Conservation (phyloP, 2,113 vertebrate species). For the Gallinago paraguaiae region DNA sequence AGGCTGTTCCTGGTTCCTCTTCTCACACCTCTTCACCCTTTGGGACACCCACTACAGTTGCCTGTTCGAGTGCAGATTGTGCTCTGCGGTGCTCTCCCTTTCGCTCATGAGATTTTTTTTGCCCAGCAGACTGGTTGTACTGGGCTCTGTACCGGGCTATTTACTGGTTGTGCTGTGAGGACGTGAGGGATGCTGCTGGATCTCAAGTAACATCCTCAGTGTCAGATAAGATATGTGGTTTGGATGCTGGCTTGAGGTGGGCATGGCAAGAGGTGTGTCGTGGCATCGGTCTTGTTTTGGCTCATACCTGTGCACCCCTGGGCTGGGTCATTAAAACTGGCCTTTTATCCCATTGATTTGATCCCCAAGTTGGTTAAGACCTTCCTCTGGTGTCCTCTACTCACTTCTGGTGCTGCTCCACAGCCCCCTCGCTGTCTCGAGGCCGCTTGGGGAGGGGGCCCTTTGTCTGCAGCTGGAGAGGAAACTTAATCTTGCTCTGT, state of each 20-base stretch:
- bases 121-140: not conserved
- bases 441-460: not conserved
- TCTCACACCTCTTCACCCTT: not conserved
- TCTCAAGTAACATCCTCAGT: not conserved
- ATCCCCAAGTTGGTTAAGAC: fast-evolving
- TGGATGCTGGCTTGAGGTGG: not conserved
- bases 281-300: not conserved
- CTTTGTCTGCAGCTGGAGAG: not conserved
- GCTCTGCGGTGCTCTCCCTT: fast-evolving
- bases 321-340: not conserved
- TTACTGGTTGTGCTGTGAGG: not conserved
- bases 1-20: not conserved
- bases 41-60: not conserved
- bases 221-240: fast-evolving
- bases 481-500: not conserved
- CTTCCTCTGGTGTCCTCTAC: not conserved
- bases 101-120: not conserved
- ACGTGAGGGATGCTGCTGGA: fast-evolving
- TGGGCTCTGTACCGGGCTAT: not conserved
- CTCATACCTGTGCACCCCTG: fast-evolving
- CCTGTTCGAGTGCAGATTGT: not conserved
- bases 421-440: fast-evolving
- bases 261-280: fast-evolving
- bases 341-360: not conserved
- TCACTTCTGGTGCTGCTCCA: not conserved